Percentiles rank a stretch among this genome's conserved stretches.
Conservation (phyloP, 1,140 invertebrate species). For the Mactra quadrangularis region DNA sequence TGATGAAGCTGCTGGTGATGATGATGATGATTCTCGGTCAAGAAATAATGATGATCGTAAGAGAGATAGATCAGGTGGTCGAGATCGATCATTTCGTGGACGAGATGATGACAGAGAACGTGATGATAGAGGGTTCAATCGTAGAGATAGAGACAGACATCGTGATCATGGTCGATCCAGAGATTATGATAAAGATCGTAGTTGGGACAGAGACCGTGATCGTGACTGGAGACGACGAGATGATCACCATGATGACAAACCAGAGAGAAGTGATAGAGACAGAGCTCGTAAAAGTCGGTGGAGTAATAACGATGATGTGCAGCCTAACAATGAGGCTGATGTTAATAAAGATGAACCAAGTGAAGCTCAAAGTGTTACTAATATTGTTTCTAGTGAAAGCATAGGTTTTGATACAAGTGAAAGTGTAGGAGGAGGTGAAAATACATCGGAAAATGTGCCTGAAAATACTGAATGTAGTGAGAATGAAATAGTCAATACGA, state of each 20-base stretch:
- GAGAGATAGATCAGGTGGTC: conserved; percentile 17
- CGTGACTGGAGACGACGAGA: conserved; percentile 22
- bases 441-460: neutral
- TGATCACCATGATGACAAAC: conserved; percentile 38
- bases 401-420: conserved; percentile 6
- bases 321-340: too few species aligned
- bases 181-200: conserved; percentile 17
- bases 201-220: conserved; percentile 18
- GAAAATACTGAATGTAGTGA: neutral
- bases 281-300: conserved; percentile 60
- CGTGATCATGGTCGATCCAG: conserved; percentile 20
- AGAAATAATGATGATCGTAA: conserved; percentile 33
- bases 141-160: conserved; percentile 43
- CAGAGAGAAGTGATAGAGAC: conserved; percentile 75
- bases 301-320: conserved; percentile 30
- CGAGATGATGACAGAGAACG: conserved; percentile 34
- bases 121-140: conserved; percentile 15
- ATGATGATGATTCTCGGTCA: neutral
- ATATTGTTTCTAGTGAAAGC: neutral
- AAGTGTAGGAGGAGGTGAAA: too few species aligned
- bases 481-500: neutral
- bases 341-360: neutral
- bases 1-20: neutral
- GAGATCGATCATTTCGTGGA: conserved; percentile 17
- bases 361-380: neutral